Base-by-base conservation (phyloP, 2,797 vertebrate genomes). In the Phoxinus dragarum region DNA sequence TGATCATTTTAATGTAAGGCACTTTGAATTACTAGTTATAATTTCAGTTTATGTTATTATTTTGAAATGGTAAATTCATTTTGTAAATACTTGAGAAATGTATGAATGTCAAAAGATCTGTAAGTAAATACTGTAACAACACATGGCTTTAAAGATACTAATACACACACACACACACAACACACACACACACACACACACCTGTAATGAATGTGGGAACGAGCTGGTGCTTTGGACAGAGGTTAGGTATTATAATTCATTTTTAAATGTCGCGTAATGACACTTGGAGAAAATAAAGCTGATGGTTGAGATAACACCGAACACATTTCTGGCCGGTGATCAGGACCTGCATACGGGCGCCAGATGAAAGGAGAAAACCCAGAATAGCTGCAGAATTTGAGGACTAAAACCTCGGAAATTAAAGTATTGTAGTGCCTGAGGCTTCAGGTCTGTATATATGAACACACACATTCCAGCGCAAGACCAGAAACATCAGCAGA, bases 371-470 rank as follows among this genome's bases (percentile, higher is more conserved):
- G 77, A 91, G 88, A 21, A 90, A 89, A 84, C 84, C 59, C 86
- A 4, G 40, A 74, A 11, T 31, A 44, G 42, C 86, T 84, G 87
- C 89, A 85, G 89, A 76, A 79, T 86, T 87, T 86, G 79, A 47
- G 69, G 11, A 11, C 16, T 74, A 52, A 72, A 52, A 19, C 44
- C 72, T 93, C 87, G 89, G 92, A 94, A 93, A 95, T 93, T 69
- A 93, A 94, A 93, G 86, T 81, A 90, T 90, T 92, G 82, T 27
- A 88, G 88, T 88, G 86, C 91, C 85, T 31, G 79, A 71, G 82
- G 90, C 69, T 31, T 47, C 16, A 49, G 76, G 14, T 82, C 89
- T 36, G 75, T 79, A 86, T 86, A 84, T 27, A 42, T 27, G 85
- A 90, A 89, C 87, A 90, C 82, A 90, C 82, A 84, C 88, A 92